Percentiles rank a stretch among this genome's conserved stretches.
Evolutionary conservation across 2,888 invertebrate genomes (phyloP).

Genomic region (Parascotia fuliginaria): DNA sequence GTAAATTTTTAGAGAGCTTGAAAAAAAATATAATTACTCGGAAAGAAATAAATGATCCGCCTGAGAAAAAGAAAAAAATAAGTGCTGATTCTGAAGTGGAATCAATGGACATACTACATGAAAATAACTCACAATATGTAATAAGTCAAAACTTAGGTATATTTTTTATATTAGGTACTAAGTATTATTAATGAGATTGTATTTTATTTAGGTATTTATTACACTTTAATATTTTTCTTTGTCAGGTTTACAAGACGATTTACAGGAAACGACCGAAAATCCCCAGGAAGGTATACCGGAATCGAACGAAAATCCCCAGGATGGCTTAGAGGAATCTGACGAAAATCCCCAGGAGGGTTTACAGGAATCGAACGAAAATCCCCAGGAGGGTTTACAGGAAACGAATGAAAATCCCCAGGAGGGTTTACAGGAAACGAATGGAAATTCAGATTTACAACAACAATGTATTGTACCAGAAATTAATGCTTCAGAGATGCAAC

Average conservation of each 20-base stretch:
- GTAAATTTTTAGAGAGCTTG: neutral
- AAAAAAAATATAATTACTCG: neutral
- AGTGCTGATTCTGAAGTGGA: conserved; percentile 7
- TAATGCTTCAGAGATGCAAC: no score
- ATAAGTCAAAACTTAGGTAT: conserved; percentile 1
- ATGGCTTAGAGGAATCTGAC: neutral
- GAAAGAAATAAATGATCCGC: neutral
- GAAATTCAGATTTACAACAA: conserved; percentile 3
- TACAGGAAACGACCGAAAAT: conserved; percentile 2
- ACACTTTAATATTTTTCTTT: conserved; percentile 1
- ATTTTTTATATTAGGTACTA: neutral
- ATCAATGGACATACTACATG: conserved; percentile 3
- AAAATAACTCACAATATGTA: neutral
- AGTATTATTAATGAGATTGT: neutral
- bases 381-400: no score
- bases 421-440: no score
- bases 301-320: no score
- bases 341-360: no score
- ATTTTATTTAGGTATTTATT: neutral
- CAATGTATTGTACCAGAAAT: neutral
- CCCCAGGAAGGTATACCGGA: conserved; percentile 2
- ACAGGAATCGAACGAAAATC: no score
- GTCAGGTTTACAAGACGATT: conserved; percentile 3
- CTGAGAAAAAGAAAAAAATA: no score
- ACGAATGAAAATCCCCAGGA: no score